Evolutionary conservation across 2,888 invertebrate genomes (phyloP), one percentile per base, ranked within the genome.

Genomic region (Megamerina dolium): DNA sequence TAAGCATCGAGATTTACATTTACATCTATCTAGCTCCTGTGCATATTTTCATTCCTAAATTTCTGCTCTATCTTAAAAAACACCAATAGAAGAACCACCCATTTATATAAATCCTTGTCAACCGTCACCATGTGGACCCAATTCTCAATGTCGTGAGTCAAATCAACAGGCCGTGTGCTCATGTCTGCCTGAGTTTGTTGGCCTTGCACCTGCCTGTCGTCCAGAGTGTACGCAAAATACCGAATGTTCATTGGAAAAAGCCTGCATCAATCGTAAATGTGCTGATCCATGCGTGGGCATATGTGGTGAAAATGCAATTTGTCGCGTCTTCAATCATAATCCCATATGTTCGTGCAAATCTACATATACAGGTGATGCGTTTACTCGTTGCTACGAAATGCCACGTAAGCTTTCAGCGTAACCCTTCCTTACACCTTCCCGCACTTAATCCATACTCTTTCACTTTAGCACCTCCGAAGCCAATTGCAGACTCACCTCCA

Each of bases 201-300:
- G 83, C 20, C 75, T 77, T n/a, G 86, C 89, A 21, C 86, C 87
- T 4, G 79, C 79, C 50, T 89, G 88, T 62, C 75, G 81, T 50
- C 85, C 85, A 1, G 86, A 87, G 66, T 87, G 87, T 63, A 76
- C 80, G 10, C 75, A 78, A 41, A 85, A 87, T 59, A 74, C 77
- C 21, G 82, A 83, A 64, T 83, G 84, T 61, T 51, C 77, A 2
- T 73, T 73, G 50, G 73, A 78, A 50, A 67, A 76, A 48, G 82
- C 82, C 18, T 83, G 83, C 57, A 77, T 81, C 12, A 77, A 79
- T 58, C 75, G 77, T 46, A 82, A 79, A 66, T 85, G 84, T 55
- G 68, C 67, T 54, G 80, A 85, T 66, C 83, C 84, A 21, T 85
- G 85, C 54, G 76, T 76, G 2, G 76, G 78, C 42, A 73, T 74